These are phyloP conservation scores for Frieseomelitta varia DNA, from an alignment of 1,140 invertebrate species.

Conservation along the genomic window DNA sequence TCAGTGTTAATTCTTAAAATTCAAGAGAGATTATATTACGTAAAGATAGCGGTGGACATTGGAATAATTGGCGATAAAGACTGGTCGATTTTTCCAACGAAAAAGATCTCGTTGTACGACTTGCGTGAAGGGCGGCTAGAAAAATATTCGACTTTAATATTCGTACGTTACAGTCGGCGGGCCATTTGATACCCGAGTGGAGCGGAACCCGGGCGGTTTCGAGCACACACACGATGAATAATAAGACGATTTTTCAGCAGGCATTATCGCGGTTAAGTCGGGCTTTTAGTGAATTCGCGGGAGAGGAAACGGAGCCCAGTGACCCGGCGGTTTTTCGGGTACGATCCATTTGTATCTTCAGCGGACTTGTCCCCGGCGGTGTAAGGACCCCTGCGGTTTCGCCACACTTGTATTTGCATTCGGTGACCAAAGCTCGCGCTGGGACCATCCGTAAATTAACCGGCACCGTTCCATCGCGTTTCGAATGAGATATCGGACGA, in stretches of 20 bases:
- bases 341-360: slow-evolving; percentile 67
- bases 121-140: not conserved
- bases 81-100: too few species aligned
- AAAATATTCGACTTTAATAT: slow-evolving; percentile 50
- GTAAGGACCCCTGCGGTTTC: slow-evolving; percentile 66
- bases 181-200: slow-evolving; percentile 35
- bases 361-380: slow-evolving; percentile 62
- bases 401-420: slow-evolving; percentile 70
- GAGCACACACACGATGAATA: slow-evolving; percentile 53
- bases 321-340: slow-evolving; percentile 52
- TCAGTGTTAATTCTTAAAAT: too few species aligned
- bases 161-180: slow-evolving; percentile 4
- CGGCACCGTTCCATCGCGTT: slow-evolving; percentile 59
- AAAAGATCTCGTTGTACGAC: too few species aligned
- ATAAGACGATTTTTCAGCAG: slow-evolving; percentile 63
- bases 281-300: slow-evolving; percentile 37
- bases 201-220: not conserved
- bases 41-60: too few species aligned
- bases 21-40: too few species aligned
- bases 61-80: too few species aligned
- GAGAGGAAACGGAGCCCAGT: not conserved
- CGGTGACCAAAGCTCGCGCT: slow-evolving; percentile 40
- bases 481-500: slow-evolving; percentile 66
- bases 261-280: slow-evolving; percentile 59
- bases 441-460: slow-evolving; percentile 65